A percentile compares a stretch with the other conserved stretches of the same genome.
Evolutionary conservation across 2,797 vertebrate species (phyloP).

Genomic region (Rhodeus uyekii): DNA sequence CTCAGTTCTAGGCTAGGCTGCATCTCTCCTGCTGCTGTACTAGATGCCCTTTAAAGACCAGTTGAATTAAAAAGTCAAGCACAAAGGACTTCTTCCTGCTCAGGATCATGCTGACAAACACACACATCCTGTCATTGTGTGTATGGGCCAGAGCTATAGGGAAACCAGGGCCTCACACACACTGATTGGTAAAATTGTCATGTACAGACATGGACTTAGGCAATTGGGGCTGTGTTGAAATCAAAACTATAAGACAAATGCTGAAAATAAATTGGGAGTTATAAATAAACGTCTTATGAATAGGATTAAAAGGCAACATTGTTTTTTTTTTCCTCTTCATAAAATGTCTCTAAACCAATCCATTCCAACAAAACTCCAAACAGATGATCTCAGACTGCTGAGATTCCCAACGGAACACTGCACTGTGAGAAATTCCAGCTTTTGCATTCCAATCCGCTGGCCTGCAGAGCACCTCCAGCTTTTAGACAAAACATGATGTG

Average conservation of each 20-base stretch:
- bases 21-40: slow-evolving; percentile 19
- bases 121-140: slow-evolving; percentile 59
- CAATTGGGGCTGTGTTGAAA: background rate
- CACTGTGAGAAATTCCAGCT: slow-evolving; percentile 48
- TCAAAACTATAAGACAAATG: background rate
- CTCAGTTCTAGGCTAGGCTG: background rate
- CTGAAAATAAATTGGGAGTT: background rate
- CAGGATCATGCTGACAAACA: slow-evolving; percentile 43
- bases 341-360: background rate
- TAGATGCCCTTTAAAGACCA: slow-evolving; percentile 48
- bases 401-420: slow-evolving; percentile 43
- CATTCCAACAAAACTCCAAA: slow-evolving; percentile 35
- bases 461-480: slow-evolving; percentile 31
- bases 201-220: background rate
- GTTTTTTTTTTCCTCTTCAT: slow-evolving; percentile 12
- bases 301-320: background rate
- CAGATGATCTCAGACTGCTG: slow-evolving; percentile 46
- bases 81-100: slow-evolving; percentile 52
- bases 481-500: slow-evolving; percentile 41
- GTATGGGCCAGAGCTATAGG: slow-evolving; percentile 25
- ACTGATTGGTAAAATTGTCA: background rate
- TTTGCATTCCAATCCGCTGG: slow-evolving; percentile 51
- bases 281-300: background rate
- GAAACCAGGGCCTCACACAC: slow-evolving; percentile 34
- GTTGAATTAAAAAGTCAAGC: slow-evolving; percentile 24